Evolutionary conservation across 1,140 invertebrate genomes (phyloP), one percentile per base, ranked within the genome.

Genomic region (Pollicipes pollicipes): DNA sequence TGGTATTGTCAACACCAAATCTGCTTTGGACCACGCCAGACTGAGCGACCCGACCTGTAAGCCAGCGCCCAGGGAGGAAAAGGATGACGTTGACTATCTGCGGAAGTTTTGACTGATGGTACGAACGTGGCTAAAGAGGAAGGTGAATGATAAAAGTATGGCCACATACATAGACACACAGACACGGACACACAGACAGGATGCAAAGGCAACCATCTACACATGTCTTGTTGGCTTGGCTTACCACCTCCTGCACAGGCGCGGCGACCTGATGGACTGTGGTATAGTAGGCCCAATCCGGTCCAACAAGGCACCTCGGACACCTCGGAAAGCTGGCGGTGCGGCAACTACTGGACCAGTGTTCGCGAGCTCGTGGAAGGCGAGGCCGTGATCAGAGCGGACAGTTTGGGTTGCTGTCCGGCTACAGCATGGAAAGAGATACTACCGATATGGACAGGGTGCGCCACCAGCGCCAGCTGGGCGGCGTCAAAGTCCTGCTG

Each of bases 291-390:
- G 66, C 28, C 32, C 4, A 35, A 30, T 45, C 30, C 69, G 32
- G 69, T 70, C 69, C 21, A 30, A 70, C 69, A 70, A 69, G 68
- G 30, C 32, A 35, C 32, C n/a, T 69, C 32, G 69, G 69, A 30
- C 69, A 70, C 30, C 68, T 70, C 10, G 17, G 69, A n/a, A 70
- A 70, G 32, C 32, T 70, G n/a, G n/a, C n/a, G n/a, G n/a, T n/a
- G n/a, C n/a, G n/a, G n/a, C n/a, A n/a, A n/a, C n/a, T n/a, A n/a
- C n/a, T 70, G 30, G 69, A 21, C 69, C 69, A 31, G 69, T 35
- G 69, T 70, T n/a, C 69, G 30, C 69, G 28, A 70, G 30, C 32
- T 70, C 69, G 32, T 70, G 69, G 69, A 45, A n/a, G 69, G 32
- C 21, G 69, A 70, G 69, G 69, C 69, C 32, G 69, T 70, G 10